phyloP scores from a whole-genome alignment of 2,113 vertebrate species.

The Scopus umbretta region DNA sequence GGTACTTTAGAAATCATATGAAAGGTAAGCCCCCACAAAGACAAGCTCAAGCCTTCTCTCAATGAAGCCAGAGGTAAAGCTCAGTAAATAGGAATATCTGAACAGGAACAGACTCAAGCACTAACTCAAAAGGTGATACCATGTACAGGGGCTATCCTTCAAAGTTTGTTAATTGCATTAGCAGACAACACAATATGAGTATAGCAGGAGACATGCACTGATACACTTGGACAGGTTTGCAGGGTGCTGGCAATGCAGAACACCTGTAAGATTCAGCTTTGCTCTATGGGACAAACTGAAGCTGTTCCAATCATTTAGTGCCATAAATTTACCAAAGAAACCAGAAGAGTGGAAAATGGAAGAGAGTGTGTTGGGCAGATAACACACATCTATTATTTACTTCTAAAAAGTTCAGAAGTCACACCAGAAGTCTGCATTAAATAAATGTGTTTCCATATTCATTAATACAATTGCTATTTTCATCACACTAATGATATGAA shows the following conservation, averaged over 20 bases:
- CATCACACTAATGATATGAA: not conserved
- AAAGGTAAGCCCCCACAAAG: not conserved
- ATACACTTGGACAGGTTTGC: not conserved
- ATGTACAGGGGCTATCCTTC: not conserved
- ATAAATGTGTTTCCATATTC: not conserved
- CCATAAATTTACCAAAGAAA: not conserved
- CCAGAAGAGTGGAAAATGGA: not conserved
- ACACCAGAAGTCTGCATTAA: not conserved
- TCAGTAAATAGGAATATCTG: not conserved
- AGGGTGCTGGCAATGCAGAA: not conserved
- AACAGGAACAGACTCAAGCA: not conserved
- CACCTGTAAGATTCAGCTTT: not conserved
- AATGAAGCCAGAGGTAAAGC: not conserved
- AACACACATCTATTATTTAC: not conserved
- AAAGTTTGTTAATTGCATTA: not conserved
- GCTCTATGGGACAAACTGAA: not conserved
- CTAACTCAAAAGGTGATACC: not conserved
- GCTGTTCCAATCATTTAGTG: not conserved
- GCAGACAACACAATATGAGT: not conserved
- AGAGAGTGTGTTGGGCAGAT: not conserved
- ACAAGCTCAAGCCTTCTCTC: not conserved
- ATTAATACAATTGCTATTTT: not conserved
- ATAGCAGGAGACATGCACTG: not conserved
- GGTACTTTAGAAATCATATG: not conserved
- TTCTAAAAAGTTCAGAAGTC: not conserved